These are phyloP conservation scores for Ceuthmochares aereus DNA, from an alignment of 2,113 vertebrate genomes.

Conservation along the genomic window DNA sequence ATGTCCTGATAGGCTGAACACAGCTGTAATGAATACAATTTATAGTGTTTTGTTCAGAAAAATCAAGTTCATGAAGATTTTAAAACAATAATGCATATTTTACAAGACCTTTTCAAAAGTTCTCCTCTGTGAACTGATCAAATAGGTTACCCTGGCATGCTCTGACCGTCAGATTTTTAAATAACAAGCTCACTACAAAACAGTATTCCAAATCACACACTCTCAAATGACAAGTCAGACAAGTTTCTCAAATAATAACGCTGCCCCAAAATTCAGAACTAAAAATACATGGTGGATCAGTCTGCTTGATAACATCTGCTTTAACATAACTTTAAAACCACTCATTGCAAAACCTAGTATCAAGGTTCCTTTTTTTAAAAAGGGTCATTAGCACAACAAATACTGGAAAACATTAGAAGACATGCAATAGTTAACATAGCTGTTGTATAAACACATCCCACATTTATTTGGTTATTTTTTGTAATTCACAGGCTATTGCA, in stretches of 20 bases:
- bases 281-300: conserved; percentile 40
- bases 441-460: background rate
- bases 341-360: background rate
- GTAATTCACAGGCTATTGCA: background rate
- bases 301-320: conserved; percentile 14
- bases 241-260: conserved; percentile 23
- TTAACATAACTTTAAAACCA: background rate
- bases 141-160: conserved; percentile 56
- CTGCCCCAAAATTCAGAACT: conserved; percentile 42
- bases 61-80: background rate
- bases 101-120: conserved; percentile 13
- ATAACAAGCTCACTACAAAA: conserved; percentile 62
- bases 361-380: background rate
- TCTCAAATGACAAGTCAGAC: conserved; percentile 49
- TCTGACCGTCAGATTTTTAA: conserved; percentile 70
- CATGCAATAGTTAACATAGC: background rate
- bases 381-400: background rate
- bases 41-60: conserved; percentile 16
- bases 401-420: background rate
- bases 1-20: conserved; percentile 35
- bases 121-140: conserved; percentile 58
- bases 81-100: conserved; percentile 33
- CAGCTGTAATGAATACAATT: conserved; percentile 54
- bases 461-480: background rate
- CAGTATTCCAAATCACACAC: background rate